A percentile compares a stretch with the other conserved stretches of the same genome.
These are phyloP conservation scores for Temnopleurus reevesii DNA, from an alignment of 53 echinoderm and acorn worm genomes.

Conservation along the genomic window DNA sequence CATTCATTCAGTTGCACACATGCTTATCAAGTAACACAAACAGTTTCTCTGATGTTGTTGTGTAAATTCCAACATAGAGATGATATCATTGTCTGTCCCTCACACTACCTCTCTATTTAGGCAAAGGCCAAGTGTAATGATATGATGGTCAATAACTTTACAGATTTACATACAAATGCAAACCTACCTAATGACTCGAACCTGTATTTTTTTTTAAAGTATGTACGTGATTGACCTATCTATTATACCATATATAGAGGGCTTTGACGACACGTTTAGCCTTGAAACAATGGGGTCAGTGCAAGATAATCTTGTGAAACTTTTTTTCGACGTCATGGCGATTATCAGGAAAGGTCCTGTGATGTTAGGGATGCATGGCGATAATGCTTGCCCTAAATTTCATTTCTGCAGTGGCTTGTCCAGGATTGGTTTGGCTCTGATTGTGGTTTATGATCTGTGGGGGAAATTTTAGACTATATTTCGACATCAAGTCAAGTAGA, in stretches of 20 bases:
- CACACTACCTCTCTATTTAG: too few relatives aligned
- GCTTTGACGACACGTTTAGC: background rate
- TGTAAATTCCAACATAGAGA: too few relatives aligned
- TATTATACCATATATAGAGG: background rate
- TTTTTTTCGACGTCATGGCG: background rate
- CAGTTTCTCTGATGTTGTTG: too few relatives aligned
- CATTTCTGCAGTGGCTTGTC: background rate
- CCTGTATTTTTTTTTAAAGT: background rate
- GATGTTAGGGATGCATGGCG: background rate
- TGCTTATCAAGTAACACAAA: too few relatives aligned
- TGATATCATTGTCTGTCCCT: too few relatives aligned
- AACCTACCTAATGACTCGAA: background rate
- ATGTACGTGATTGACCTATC: constrained; percentile 1
- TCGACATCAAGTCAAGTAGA: too few relatives aligned
- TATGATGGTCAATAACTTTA: background rate
- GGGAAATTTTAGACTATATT: too few relatives aligned
- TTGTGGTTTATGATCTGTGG: background rate
- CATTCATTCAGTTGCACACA: too few relatives aligned
- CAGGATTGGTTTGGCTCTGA: background rate
- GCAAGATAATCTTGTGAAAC: constrained; percentile 9
- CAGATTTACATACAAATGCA: background rate
- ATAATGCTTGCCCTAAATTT: constrained; percentile 20
- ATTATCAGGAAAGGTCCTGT: background rate
- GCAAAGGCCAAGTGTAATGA: background rate
- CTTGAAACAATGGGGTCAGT: background rate